Conservation (phyloP, 2,888 invertebrate genomes). For the Adelphocoris suturalis region DNA sequence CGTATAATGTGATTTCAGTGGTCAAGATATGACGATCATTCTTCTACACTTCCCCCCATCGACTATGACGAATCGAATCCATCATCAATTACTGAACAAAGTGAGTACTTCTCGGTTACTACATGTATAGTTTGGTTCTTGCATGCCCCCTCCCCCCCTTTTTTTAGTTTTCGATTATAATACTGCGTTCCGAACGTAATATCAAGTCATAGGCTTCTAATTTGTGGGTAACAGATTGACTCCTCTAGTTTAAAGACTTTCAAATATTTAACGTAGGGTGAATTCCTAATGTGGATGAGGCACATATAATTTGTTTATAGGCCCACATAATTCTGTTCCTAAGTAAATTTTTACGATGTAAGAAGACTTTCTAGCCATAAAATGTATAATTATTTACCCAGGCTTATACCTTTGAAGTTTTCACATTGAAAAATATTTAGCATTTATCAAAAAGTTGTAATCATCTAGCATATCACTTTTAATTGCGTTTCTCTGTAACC, state of each 20-base stretch:
- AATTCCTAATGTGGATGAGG: too few relatives aligned
- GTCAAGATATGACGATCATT: constrained; percentile 47
- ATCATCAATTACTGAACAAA: constrained; percentile 74
- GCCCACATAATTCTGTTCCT: too few relatives aligned
- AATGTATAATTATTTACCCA: too few relatives aligned
- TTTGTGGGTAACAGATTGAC: neutral
- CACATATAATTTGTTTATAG: too few relatives aligned
- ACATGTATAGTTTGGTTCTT: neutral
- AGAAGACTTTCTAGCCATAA: too few relatives aligned
- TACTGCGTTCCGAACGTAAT: too few relatives aligned
- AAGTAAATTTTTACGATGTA: too few relatives aligned
- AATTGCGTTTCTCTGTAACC: neutral
- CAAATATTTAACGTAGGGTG: too few relatives aligned
- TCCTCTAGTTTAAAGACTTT: too few relatives aligned
- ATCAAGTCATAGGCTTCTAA: neutral
- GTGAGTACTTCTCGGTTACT: constrained; percentile 66
- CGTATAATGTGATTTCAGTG: constrained; percentile 43
- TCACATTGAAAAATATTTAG: too few relatives aligned
- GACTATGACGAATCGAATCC: constrained; percentile 74
- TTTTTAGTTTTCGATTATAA: too few relatives aligned
- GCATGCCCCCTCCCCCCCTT: neutral
- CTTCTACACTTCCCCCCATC: constrained; percentile 58
- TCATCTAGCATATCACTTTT: neutral
- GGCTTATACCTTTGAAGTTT: too few relatives aligned
- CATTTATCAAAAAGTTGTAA: neutral